Evolutionary conservation across 2,888 invertebrate species (phyloP), one percentile per base, ranked within the genome.

Genomic region (Cheilosia scutellata): DNA sequence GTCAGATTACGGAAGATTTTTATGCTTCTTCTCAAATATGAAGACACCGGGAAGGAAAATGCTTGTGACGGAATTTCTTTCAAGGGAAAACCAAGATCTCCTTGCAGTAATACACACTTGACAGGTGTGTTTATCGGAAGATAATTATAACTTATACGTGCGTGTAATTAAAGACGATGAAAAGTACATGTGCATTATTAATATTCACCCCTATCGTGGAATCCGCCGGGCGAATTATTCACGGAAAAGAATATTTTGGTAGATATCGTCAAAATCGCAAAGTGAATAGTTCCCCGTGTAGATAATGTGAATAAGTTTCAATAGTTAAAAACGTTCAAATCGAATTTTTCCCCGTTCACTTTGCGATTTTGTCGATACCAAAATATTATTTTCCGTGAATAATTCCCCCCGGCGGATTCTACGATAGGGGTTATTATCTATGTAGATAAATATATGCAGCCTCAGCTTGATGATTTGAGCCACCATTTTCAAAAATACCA

Each of bases 1-100:
- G n/a, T n/a, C n/a, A n/a, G 90, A 65, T 62, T 90, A 13, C 90
- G 90, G 78, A 80, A 89, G 83, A 84, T 90, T 83, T 88, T 89
- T 72, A 79, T 90, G 70, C 87, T 86, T 58, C 76, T 90, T 33
- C 51, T 89, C n/a, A 90, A 88, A 82, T 91, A 90, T 84, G 5
- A 16, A 79, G 13, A 84, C 86, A 60, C 90, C 89, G 4, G 88
- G 87, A 9, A 88, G 65, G 49, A 42, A 87, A 0, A 80, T 88
- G 77, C 55, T 87, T 5, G 16, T 87, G 4, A 88, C 88, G 27
- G 88, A 87, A 53, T 88, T 78, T 16, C 47, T 87, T 6, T 88
- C 87, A 3, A 51, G 88, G 2, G 9, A 5, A 80, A 87, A 20
- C 16, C 76, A 11, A 42, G 9, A 40, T 16, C 27, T 62, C 29